These are phyloP conservation scores for Sinosuthora webbiana DNA, from an alignment of 2,113 vertebrate genomes.

Conservation along the genomic window DNA sequence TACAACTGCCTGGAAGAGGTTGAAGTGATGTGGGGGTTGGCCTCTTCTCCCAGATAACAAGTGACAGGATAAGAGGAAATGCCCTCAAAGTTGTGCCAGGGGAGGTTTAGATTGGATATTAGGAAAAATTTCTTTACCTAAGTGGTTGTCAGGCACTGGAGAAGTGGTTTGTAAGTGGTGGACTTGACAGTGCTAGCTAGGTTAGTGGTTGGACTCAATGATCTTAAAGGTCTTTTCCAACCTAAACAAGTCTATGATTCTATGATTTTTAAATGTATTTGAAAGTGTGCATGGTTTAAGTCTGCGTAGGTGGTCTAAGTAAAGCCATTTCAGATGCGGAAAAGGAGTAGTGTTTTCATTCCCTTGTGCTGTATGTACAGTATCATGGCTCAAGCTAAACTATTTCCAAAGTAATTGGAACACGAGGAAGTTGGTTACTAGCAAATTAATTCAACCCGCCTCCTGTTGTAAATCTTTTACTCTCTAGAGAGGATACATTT, in stretches of 20 bases:
- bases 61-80: not conserved
- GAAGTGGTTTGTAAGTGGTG: not conserved
- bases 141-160: not conserved
- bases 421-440: slow-evolving; percentile 58
- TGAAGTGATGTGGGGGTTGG: not conserved
- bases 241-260: not conserved
- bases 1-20: not conserved
- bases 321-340: slow-evolving; percentile 55
- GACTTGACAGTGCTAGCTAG: not conserved
- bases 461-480: slow-evolving; percentile 50
- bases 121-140: not conserved
- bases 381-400: slow-evolving; percentile 60
- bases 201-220: not conserved
- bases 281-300: not conserved
- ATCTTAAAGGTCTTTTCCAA: not conserved
- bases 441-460: slow-evolving; percentile 52
- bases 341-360: slow-evolving; percentile 59
- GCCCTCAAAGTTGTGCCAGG: not conserved
- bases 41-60: not conserved
- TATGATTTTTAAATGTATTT: slow-evolving; percentile 20
- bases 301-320: slow-evolving; percentile 73
- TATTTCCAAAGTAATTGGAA: slow-evolving; percentile 68
- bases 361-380: slow-evolving; percentile 51
- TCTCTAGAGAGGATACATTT: slow-evolving; percentile 64
- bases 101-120: not conserved